Percentiles rank a stretch among this genome's conserved stretches.
Conservation (phyloP, 2,888 invertebrate genomes). For the Lithophane semibrunnea region DNA sequence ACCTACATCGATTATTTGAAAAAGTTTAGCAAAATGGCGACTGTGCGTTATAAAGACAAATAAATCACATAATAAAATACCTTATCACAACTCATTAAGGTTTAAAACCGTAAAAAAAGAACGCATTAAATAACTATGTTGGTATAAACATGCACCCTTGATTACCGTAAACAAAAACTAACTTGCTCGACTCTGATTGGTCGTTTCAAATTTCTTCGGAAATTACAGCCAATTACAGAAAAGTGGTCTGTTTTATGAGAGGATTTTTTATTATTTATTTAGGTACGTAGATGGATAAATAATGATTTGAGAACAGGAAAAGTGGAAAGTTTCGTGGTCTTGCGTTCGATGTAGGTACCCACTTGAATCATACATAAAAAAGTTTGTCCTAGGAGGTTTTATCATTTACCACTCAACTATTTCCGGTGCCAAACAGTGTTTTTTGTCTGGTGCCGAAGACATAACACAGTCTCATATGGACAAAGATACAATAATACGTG, state of each 20-base stretch:
- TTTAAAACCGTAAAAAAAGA: constrained; percentile 25
- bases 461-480: neutral
- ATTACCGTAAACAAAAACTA: constrained; percentile 62
- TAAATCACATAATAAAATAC: constrained; percentile 22
- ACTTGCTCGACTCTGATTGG: constrained; percentile 57
- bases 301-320: constrained; percentile 12
- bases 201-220: constrained; percentile 35
- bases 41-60: constrained; percentile 3
- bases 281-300: constrained; percentile 1
- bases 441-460: neutral
- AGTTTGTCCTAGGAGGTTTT: neutral
- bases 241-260: constrained; percentile 23
- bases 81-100: constrained; percentile 44
- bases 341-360: neutral
- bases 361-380: neutral
- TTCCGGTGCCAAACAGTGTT: neutral
- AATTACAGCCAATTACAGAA: constrained; percentile 54
- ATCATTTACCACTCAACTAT: neutral
- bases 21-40: constrained; percentile 55
- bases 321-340: neutral
- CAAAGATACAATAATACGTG: neutral
- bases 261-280: constrained; percentile 48
- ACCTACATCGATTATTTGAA: constrained; percentile 55
- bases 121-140: constrained; percentile 16
- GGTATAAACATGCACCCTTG: constrained; percentile 54